Conservation (phyloP, 1,140 invertebrate species). For the Phocides pigmalion region DNA sequence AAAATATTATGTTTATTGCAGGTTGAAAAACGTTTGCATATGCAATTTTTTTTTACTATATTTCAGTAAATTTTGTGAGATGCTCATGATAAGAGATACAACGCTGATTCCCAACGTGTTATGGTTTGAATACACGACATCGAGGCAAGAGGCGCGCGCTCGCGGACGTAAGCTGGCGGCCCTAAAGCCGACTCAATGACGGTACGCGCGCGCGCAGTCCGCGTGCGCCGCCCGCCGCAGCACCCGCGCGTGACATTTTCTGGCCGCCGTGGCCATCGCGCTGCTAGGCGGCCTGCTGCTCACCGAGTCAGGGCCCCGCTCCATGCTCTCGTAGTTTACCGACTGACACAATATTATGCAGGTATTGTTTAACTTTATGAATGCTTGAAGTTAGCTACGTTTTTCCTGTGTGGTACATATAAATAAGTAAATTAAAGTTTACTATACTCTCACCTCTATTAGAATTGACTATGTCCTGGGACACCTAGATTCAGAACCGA, state of each 20-base stretch:
- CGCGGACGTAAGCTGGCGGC: constrained; percentile 93
- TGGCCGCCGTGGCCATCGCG: constrained; percentile 60
- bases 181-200: constrained; percentile 94
- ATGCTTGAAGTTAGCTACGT: no score
- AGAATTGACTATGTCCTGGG: no score
- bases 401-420: no score
- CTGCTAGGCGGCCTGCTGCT: constrained; percentile 60
- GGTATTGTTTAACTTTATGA: background rate
- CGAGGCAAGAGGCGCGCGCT: constrained; percentile 91
- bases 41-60: no score
- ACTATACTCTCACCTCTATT: no score
- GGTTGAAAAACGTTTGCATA: no score
- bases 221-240: constrained; percentile 25
- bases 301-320: background rate
- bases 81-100: constrained; percentile 94
- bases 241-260: constrained; percentile 61
- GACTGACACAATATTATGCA: background rate
- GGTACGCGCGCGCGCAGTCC: constrained; percentile 58
- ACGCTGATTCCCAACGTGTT: constrained; percentile 96
- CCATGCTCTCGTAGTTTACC: background rate
- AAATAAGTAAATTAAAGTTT: no score
- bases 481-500: no score
- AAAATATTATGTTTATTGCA: background rate
- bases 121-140: constrained; percentile 97
- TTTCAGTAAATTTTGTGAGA: constrained; percentile 93